Percentiles rank a stretch among this genome's conserved stretches.
Conservation (phyloP, 2,797 vertebrate genomes). For the Remorina albescens region DNA sequence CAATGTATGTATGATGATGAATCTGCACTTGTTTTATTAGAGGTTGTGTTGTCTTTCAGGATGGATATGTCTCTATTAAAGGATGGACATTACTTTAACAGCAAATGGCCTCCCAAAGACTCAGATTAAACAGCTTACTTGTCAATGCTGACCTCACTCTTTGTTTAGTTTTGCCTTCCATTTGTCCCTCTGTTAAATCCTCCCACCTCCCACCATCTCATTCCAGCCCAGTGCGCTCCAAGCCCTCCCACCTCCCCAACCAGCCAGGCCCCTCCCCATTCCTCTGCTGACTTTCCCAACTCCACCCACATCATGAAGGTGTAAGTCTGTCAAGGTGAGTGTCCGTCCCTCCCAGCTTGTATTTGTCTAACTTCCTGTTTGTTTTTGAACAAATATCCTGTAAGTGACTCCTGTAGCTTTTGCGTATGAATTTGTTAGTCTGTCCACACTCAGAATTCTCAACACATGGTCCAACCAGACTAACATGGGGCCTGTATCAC, state of each 20-base stretch:
- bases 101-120: no score
- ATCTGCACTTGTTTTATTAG: no score
- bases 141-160: conserved; percentile 6
- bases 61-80: no score
- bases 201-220: conserved; percentile 46
- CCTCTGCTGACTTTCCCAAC: conserved; percentile 85
- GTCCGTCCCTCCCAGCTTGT: conserved; percentile 7
- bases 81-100: no score
- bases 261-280: conserved; percentile 88
- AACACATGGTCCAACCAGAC: no score
- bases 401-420: background rate
- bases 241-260: conserved; percentile 91
- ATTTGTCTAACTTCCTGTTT: no score
- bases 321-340: conserved; percentile 87
- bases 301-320: conserved; percentile 91
- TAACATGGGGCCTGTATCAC: background rate
- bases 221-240: conserved; percentile 90
- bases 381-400: background rate
- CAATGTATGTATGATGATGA: no score
- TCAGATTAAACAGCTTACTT: no score
- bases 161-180: conserved; percentile 45
- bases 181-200: conserved; percentile 29
- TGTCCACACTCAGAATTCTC: background rate
- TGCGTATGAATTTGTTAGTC: no score
- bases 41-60: no score